Conservation (phyloP, 2,797 vertebrate species). For the Micrastur ruficollis region DNA sequence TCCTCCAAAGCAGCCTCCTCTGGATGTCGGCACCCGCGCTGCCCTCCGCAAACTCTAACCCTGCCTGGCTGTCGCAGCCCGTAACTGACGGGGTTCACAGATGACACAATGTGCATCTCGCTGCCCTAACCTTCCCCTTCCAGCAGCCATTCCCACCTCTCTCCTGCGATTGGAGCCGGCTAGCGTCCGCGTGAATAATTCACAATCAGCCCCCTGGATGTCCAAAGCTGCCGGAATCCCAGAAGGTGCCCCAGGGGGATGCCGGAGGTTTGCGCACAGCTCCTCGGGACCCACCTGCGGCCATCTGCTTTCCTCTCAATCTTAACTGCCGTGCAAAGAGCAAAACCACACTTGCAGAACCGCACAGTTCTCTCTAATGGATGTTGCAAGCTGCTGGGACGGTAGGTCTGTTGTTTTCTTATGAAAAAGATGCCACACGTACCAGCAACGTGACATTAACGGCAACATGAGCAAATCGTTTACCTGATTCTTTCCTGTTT, state of each 20-base stretch:
- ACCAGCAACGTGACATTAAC: neutral
- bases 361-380: neutral
- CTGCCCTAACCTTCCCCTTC: neutral
- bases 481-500: neutral
- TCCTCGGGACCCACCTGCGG: neutral
- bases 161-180: neutral
- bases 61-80: neutral
- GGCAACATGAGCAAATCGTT: neutral
- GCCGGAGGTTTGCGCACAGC: neutral
- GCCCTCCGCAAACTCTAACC: neutral
- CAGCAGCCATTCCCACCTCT: neutral
- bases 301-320: neutral
- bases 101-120: neutral
- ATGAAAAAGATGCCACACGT: neutral
- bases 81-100: neutral
- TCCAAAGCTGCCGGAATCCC: neutral
- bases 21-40: neutral
- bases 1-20: neutral
- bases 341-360: neutral
- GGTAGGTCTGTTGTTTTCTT: neutral
- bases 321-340: neutral
- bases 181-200: neutral
- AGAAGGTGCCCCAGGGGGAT: neutral
- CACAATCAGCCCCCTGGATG: neutral
- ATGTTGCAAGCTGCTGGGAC: neutral